These are phyloP conservation scores for Mola mola DNA, from an alignment of 2,113 vertebrate genomes.

Conservation along the genomic window DNA sequence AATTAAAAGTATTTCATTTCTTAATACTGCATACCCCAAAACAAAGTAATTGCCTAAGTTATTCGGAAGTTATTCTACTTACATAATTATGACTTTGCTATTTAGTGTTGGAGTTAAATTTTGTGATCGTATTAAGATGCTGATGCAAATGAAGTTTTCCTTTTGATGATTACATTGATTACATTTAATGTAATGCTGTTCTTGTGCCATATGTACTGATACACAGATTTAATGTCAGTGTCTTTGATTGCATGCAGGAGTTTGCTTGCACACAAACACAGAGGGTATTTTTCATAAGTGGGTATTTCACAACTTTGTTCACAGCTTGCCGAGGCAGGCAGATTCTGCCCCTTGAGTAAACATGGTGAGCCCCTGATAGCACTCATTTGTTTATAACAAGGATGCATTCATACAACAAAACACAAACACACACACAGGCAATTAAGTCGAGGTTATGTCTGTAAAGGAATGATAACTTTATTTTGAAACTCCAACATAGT, in stretches of 20 bases:
- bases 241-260: constrained; percentile 11
- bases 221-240: background rate
- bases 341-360: constrained; percentile 71
- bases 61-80: too few species aligned
- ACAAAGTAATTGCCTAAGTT: too few species aligned
- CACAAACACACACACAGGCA: constrained; percentile 6
- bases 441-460: constrained; percentile 12
- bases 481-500: constrained; percentile 16
- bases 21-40: too few species aligned
- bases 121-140: too few species aligned
- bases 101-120: too few species aligned
- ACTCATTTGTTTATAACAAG: constrained; percentile 65
- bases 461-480: constrained; percentile 44
- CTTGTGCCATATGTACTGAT: background rate
- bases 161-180: too few species aligned
- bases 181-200: too few species aligned
- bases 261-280: constrained; percentile 35
- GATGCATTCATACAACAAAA: constrained; percentile 48
- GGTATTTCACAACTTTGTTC: constrained; percentile 60
- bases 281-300: constrained; percentile 41
- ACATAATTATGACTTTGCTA: too few species aligned
- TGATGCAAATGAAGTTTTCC: background rate
- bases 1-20: too few species aligned
- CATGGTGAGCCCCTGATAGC: constrained; percentile 72
- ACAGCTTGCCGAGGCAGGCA: constrained; percentile 66